phyloP scores from a whole-genome alignment of 2,113 vertebrate genomes.

The Cyrtonyx montezumae region DNA sequence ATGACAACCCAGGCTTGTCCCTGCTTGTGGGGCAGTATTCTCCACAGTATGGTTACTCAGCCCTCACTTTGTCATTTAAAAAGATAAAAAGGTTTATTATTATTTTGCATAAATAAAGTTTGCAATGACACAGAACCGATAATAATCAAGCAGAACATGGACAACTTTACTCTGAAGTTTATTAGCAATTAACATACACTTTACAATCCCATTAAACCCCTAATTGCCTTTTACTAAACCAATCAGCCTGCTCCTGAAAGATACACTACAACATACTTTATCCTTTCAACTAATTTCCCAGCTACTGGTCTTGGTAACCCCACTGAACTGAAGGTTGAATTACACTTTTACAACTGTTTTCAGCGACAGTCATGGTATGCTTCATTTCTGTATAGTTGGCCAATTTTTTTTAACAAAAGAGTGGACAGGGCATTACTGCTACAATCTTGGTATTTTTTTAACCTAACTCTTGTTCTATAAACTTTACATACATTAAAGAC shows the following conservation, averaged over 20 bases:
- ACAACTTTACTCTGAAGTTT: not conserved
- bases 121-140: not conserved
- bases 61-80: not conserved
- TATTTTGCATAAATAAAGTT: not conserved
- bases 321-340: not conserved
- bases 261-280: not conserved
- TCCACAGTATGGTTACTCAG: not conserved
- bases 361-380: not conserved
- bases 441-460: not conserved
- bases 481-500: not conserved
- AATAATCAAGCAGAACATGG: not conserved
- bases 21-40: not conserved
- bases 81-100: not conserved
- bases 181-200: not conserved
- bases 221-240: not conserved
- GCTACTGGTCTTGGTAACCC: not conserved
- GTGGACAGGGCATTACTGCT: not conserved
- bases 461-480: not conserved
- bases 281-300: not conserved
- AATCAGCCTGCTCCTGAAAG: not conserved
- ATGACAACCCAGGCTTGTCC: not conserved
- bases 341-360: not conserved
- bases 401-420: not conserved
- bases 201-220: not conserved
- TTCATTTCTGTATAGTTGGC: accelerated